Evolutionary conservation across 2,797 vertebrate genomes (phyloP).

Genomic region (Sphaeramia orbicularis): DNA sequence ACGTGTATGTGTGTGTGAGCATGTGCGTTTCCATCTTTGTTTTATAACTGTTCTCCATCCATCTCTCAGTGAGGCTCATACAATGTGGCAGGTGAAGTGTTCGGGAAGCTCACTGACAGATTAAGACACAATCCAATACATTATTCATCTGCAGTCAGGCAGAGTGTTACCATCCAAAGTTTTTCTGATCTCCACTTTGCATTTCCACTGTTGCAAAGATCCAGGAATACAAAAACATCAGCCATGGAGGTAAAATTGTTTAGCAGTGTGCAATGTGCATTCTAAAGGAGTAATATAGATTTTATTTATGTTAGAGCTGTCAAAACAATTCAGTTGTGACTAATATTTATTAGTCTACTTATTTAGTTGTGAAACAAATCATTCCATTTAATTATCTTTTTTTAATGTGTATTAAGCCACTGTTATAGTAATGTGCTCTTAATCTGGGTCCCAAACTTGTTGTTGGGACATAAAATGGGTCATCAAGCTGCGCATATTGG

Average conservation of each 20-base stretch:
- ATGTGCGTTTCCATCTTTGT: conserved; percentile 28
- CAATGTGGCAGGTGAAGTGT: conserved; percentile 47
- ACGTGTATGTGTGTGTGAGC: conserved; percentile 13
- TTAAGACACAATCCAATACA: conserved; percentile 54
- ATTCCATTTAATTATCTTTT: too few relatives aligned
- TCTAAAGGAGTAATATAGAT: conserved; percentile 5
- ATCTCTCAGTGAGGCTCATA: conserved; percentile 54
- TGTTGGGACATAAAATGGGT: too few relatives aligned
- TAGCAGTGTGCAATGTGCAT: neutral
- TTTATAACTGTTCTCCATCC: conserved; percentile 39
- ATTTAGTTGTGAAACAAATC: too few relatives aligned
- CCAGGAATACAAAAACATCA: neutral
- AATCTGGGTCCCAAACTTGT: too few relatives aligned
- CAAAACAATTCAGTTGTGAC: too few relatives aligned
- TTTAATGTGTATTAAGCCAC: too few relatives aligned
- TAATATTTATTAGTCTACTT: too few relatives aligned
- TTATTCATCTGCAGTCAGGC: conserved; percentile 56
- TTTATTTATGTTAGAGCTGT: neutral
- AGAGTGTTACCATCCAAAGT: conserved; percentile 29
- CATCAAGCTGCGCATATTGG: too few relatives aligned
- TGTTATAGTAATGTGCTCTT: too few relatives aligned
- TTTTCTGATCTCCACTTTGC: conserved; percentile 12
- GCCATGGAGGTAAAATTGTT: neutral
- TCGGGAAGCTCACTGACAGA: conserved; percentile 47
- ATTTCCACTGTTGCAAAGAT: conserved; percentile 1